These are phyloP conservation scores for Eidolon dupreanum DNA, from an alignment of 2,797 vertebrate species.

Conservation along the genomic window DNA sequence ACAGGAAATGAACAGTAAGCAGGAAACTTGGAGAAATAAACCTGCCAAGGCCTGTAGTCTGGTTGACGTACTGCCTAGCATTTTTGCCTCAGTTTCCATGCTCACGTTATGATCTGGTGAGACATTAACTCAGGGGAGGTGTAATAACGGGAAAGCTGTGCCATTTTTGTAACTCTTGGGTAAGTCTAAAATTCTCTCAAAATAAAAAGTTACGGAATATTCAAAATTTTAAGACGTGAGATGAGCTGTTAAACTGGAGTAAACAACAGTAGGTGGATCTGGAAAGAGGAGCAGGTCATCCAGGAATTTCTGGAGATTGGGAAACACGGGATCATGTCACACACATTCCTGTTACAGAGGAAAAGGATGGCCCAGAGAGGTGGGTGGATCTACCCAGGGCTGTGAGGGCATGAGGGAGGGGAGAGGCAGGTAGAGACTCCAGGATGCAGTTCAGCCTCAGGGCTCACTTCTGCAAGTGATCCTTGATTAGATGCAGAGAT, in stretches of 20 bases:
- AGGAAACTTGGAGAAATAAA: background rate
- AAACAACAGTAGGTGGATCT: background rate
- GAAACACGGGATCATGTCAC: background rate
- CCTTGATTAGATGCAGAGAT: background rate
- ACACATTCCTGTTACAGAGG: background rate
- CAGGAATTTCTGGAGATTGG: background rate
- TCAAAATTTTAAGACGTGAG: constrained; percentile 31
- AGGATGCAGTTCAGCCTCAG: background rate
- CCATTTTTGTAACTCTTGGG: background rate
- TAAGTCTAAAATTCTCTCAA: constrained; percentile 27
- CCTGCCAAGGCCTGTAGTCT: background rate
- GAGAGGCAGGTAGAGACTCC: background rate
- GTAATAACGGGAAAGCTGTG: background rate
- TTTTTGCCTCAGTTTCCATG: background rate
- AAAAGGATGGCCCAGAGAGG: background rate
- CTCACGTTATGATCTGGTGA: background rate
- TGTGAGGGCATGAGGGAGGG: background rate
- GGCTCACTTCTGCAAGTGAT: background rate
- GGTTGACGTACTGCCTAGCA: fast-evolving
- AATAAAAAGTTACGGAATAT: constrained; percentile 41
- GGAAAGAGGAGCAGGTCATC: background rate
- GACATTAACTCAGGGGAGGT: background rate
- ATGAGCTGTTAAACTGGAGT: background rate
- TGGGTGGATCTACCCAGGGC: background rate
- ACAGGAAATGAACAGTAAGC: background rate